Evolutionary conservation across 1,140 invertebrate species (phyloP), one percentile per base, ranked within the genome.

Genomic region (Trinorchestia longiramus): DNA sequence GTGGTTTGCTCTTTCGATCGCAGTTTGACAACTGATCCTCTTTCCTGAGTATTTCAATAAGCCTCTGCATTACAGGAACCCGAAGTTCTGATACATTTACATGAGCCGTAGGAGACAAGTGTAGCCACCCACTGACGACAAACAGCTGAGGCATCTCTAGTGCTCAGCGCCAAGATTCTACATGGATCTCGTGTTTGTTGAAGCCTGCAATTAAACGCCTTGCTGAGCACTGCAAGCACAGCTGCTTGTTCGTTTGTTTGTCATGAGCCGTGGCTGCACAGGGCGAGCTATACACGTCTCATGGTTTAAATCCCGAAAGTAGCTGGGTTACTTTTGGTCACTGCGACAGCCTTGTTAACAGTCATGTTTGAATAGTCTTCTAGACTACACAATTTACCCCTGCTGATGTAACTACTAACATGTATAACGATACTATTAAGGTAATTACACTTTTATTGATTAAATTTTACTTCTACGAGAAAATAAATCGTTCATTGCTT

Each of bases 211-310:
- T 90, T 90, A 90, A 42, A 90, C 88, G 88, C 28, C 88, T 15
- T 42, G 41, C 88, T 43, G 88, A 43, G 88, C 88, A 90, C 88
- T 90, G 88, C 88, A 43, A 90, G 88, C 88, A 42, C 88, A 1
- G 41, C 41, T 41, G 43, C 43, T 53, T 90, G 88, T 87, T 87
- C 41, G 87, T 41, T n/a, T n/a, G 36, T 87, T 87, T 40, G 41
- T 87, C 87, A 87, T 40, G 87, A 53, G 47, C 47, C 47, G 47
- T 8, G 47, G 47, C 47, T 53, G 47, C 19, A 19, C 47, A 53
- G 47, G 47, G 47, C 47, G 47, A 15, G 36, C 62, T 15, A 77
- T 28, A 15, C 28, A 11, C 11, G 36, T 77, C 11, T 36, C 62
- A 1, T 36, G 62, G 62, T 23, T 23, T 77, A 77, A 53, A 53